Percentiles rank a stretch among this genome's conserved stretches.
phyloP scores from a whole-genome alignment of 2,113 vertebrate species.

The Trichomycterus rosablanca region DNA sequence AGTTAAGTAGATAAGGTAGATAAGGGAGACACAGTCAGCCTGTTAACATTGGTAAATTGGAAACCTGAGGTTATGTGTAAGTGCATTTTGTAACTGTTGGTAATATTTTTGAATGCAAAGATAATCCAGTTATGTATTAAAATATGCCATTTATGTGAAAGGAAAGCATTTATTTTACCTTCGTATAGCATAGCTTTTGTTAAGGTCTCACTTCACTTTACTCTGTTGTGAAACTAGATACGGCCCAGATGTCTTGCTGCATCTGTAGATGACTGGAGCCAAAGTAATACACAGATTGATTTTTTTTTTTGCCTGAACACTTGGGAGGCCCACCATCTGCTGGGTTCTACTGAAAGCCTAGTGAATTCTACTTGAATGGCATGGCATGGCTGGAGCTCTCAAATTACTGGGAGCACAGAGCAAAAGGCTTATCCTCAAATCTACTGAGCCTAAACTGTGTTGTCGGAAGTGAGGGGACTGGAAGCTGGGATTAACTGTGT shows the following conservation, averaged over 20 bases:
- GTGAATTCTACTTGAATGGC: conserved; percentile 1
- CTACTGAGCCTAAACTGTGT: not conserved
- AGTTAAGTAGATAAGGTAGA: no score
- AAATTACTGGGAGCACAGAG: conserved; percentile 1
- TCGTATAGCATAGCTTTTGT: not conserved
- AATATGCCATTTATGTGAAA: no score
- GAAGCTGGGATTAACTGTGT: not conserved
- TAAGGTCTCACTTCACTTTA: no score
- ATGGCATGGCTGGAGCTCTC: not conserved
- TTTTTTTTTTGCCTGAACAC: conserved; percentile 19
- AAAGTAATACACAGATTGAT: conserved; percentile 7
- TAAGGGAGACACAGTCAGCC: no score
- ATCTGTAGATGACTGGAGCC: not conserved
- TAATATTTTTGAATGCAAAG: no score
- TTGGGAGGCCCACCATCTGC: conserved; percentile 19
- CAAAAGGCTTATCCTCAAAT: not conserved
- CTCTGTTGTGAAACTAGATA: conserved; percentile 10
- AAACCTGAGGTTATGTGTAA: no score
- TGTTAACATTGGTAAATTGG: no score
- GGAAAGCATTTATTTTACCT: not conserved
- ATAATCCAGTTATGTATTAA: no score
- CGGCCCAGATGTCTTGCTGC: conserved; percentile 2
- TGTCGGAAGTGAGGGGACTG: not conserved
- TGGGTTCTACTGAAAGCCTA: conserved; percentile 13
- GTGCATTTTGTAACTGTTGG: no score